phyloP scores from a whole-genome alignment of 1,140 invertebrate species.

The Pectinophora gossypiella region DNA sequence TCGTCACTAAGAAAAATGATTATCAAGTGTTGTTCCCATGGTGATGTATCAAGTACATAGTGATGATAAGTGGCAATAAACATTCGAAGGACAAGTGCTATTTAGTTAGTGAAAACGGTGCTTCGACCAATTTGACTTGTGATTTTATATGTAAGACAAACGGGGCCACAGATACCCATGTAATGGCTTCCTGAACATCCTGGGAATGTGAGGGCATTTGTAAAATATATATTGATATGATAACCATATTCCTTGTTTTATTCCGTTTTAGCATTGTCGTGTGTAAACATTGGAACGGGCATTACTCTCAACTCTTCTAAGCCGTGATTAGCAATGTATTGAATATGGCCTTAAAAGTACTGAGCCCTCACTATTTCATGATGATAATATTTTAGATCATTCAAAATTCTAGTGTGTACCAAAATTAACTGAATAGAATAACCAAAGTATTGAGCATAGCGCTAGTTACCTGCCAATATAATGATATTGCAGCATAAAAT shows the following conservation, averaged over 20 bases:
- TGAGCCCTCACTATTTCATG: background rate
- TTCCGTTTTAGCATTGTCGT: too few species aligned
- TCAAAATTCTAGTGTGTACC: constrained; percentile 10
- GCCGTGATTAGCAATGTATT: too few species aligned
- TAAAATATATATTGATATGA: background rate
- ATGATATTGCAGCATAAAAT: constrained; percentile 11
- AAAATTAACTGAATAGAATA: constrained; percentile 10
- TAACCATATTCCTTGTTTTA: too few species aligned
- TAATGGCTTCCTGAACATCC: background rate
- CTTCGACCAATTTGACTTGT: constrained; percentile 19
- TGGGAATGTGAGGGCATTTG: background rate
- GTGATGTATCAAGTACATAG: background rate
- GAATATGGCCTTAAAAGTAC: too few species aligned
- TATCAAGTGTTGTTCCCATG: too few species aligned
- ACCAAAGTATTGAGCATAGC: constrained; percentile 13
- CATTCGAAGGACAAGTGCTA: too few species aligned
- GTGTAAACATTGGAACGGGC: too few species aligned
- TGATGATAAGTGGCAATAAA: background rate
- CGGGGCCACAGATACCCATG: background rate
- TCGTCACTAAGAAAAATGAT: too few species aligned
- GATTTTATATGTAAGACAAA: constrained; percentile 9
- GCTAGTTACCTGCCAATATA: constrained; percentile 10
- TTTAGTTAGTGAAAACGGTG: constrained; percentile 12
- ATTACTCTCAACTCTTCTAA: too few species aligned
- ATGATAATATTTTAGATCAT: background rate